These are phyloP conservation scores for Polypedilum pembai DNA, from an alignment of 1,140 invertebrate genomes.

Conservation along the genomic window DNA sequence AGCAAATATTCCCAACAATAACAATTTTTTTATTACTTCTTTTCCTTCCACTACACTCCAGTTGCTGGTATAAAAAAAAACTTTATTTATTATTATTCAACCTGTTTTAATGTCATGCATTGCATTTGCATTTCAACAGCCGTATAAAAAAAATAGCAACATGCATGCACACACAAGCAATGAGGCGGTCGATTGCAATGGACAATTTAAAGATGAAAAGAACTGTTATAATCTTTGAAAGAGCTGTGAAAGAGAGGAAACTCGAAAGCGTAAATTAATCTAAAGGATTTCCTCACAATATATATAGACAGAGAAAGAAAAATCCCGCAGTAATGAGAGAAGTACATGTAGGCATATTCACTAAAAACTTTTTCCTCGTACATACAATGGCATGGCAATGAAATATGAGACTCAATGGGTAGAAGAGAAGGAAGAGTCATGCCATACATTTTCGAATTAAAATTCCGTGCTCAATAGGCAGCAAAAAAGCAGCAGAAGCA, in stretches of 20 bases:
- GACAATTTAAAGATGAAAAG: slow-evolving; percentile 1
- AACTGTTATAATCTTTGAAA: background rate
- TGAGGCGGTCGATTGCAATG: background rate
- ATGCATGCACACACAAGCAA: background rate
- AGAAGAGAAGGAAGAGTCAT: background rate
- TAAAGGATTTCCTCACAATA: background rate
- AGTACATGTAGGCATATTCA: background rate
- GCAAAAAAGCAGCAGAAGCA: background rate
- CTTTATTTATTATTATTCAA: slow-evolving; percentile 3
- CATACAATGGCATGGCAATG: background rate
- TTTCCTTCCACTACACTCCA: background rate
- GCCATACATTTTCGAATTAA: slow-evolving; percentile 20
- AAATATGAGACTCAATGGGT: background rate
- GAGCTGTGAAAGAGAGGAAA: too few species aligned
- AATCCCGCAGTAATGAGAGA: background rate
- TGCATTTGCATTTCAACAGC: slow-evolving; percentile 24
- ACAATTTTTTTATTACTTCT: background rate
- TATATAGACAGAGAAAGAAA: too few species aligned
- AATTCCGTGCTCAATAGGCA: slow-evolving; percentile 26
- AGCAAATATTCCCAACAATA: too few species aligned
- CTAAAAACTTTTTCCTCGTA: background rate
- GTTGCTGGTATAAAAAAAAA: background rate
- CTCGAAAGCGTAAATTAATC: background rate
- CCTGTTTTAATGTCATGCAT: slow-evolving; percentile 22
- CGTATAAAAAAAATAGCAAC: background rate